Percentiles rank a stretch among this genome's conserved stretches.
Evolutionary conservation across 2,113 vertebrate genomes (phyloP).

Genomic region (Ciconia stormi): DNA sequence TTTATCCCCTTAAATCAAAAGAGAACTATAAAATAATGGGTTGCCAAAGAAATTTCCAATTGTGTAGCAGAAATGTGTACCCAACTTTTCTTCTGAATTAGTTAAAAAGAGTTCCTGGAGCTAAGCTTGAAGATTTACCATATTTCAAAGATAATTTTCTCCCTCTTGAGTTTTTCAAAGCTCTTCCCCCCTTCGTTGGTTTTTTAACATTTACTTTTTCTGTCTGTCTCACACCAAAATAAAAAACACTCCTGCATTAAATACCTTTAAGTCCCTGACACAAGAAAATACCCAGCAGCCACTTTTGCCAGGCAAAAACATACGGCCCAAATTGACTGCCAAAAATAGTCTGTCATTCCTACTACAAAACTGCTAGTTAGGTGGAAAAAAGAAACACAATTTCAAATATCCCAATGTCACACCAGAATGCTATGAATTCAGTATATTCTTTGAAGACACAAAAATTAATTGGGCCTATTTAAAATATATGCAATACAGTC

Average conservation of each 20-base stretch:
- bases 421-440: neutral
- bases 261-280: neutral
- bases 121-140: neutral
- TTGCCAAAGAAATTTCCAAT: neutral
- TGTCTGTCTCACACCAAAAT: neutral
- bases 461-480: neutral
- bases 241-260: neutral
- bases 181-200: neutral
- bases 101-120: neutral
- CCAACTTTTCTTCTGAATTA: neutral
- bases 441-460: neutral
- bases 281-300: constrained; percentile 3
- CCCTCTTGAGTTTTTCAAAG: neutral
- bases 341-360: neutral
- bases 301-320: neutral
- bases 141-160: neutral
- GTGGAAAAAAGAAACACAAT: neutral
- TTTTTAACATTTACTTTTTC: neutral
- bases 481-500: neutral
- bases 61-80: neutral
- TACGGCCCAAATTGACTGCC: neutral
- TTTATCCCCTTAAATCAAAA: neutral
- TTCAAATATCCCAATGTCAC: neutral
- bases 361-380: neutral
- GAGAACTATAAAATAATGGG: neutral